phyloP scores from a whole-genome alignment of 2,888 invertebrate species.

The Conus canariensis region DNA sequence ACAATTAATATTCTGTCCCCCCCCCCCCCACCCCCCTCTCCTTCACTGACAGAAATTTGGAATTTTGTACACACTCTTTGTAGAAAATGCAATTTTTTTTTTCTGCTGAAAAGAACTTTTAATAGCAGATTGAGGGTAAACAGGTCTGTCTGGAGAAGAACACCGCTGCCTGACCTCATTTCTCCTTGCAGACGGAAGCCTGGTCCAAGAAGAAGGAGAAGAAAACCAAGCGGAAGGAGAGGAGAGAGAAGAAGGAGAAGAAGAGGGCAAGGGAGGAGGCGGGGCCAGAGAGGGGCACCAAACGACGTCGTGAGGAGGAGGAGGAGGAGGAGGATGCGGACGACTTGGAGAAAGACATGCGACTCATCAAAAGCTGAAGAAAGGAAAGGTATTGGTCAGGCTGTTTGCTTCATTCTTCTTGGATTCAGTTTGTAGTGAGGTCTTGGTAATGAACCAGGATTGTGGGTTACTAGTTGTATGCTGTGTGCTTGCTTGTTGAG shows the following conservation, averaged over 20 bases:
- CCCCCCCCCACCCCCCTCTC: too few relatives aligned
- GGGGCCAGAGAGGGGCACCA: constrained; percentile 79
- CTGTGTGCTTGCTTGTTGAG: too few relatives aligned
- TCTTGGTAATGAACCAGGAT: neutral
- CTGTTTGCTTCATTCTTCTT: neutral
- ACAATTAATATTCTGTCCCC: too few relatives aligned
- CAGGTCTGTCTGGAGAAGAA: too few relatives aligned
- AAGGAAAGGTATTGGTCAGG: constrained; percentile 83
- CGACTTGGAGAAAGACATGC: constrained; percentile 83
- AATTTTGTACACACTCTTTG: too few relatives aligned
- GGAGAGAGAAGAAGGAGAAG: constrained; percentile 81
- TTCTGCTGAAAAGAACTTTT: too few relatives aligned
- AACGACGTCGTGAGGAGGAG: constrained; percentile 79
- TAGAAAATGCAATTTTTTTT: neutral
- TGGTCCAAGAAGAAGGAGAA: constrained; percentile 85
- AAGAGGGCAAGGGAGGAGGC: constrained; percentile 78
- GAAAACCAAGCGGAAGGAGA: constrained; percentile 84
- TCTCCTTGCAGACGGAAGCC: constrained; percentile 77
- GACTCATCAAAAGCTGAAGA: constrained; percentile 92
- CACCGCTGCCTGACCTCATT: too few relatives aligned
- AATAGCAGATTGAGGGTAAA: too few relatives aligned
- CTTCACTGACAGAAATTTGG: too few relatives aligned
- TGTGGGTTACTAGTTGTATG: neutral
- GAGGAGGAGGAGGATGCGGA: constrained; percentile 68
- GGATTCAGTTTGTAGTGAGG: neutral